Conservation (phyloP, 53 echinoderm and acorn worm genomes). For the Holothuria leucospilota region DNA sequence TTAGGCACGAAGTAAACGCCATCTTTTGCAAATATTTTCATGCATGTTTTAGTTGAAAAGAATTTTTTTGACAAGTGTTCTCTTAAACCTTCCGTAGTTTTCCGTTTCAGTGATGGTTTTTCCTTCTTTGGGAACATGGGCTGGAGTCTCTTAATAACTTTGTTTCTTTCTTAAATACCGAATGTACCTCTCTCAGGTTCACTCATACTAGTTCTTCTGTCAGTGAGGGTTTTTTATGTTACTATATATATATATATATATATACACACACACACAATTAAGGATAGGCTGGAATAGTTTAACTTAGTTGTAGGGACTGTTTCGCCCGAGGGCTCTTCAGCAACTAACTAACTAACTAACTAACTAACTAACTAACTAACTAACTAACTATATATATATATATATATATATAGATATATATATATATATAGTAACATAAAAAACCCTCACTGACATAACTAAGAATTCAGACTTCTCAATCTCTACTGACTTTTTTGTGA, state of each 20-base stretch:
- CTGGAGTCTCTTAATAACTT: neutral
- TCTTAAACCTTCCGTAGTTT: neutral
- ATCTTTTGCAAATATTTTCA: neutral
- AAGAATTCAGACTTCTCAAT: neutral
- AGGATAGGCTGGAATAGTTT: no score
- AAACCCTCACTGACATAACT: no score
- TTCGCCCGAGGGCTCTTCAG: no score
- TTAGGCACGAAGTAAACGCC: neutral
- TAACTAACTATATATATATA: no score
- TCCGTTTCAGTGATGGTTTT: neutral
- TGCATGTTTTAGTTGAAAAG: neutral
- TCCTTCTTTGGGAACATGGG: neutral
- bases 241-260: no score
- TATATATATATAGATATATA: no score
- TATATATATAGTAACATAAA: no score
- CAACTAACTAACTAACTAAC: no score
- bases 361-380: no score
- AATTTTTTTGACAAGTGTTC: neutral
- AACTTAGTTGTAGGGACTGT: no score
- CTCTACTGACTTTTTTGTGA: neutral
- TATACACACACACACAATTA: no score
- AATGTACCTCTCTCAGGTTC: neutral
- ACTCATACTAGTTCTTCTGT: neutral
- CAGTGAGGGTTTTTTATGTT: neutral
- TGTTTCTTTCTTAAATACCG: neutral